Evolutionary conservation across 2,888 invertebrate species (phyloP), one percentile per base, ranked within the genome.

Genomic region (Hydrotaea cyrtoneurina): DNA sequence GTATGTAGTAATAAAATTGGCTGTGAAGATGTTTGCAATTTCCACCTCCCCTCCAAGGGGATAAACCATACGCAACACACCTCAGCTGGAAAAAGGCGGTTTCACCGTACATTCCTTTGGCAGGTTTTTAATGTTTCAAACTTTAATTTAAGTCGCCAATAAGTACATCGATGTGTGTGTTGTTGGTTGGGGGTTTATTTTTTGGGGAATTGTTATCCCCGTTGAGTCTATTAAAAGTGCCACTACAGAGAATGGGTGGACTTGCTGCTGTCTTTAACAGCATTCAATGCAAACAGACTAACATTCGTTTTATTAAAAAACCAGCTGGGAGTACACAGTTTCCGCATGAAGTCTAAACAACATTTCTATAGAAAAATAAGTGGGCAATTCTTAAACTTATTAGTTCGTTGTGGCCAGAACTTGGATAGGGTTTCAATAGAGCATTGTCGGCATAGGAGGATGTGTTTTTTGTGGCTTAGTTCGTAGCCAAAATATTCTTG

Each of bases 211-310:
- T 66, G 43, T 17, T 43, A 36, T 64, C 5, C 66, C 39, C 39
- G 8, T 66, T 39, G 66, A 43, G 39, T 73, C 17, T 72, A 26
- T 53, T 72, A 66, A 43, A 66, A 39, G 23, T 2, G 39, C 36
- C 55, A 73, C n/a, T 43, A 59, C 73, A 73, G 13, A 23, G 43
- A 59, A 73, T 57, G 43, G 73, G 43, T 57, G 73, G 39, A 23
- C 21, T 36, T 13, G 17, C 7, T 39, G 73, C 39, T 39, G 73
- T 57, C 59, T 57, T 59, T 7, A 15, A 17, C 57, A 59, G 43
- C 57, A 57, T 59, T 31, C 39, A 2, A 8, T 36, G 66, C n/a
- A 11, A 43, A 57, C 31, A 43, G 43, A 21, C 13, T 31, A 55
- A 39, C 57, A 57, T 57, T 39, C 13, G 15, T 39, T 17, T 73